Evolutionary conservation across 2,797 vertebrate genomes (phyloP).

Genomic region (Delichon dasypus): DNA sequence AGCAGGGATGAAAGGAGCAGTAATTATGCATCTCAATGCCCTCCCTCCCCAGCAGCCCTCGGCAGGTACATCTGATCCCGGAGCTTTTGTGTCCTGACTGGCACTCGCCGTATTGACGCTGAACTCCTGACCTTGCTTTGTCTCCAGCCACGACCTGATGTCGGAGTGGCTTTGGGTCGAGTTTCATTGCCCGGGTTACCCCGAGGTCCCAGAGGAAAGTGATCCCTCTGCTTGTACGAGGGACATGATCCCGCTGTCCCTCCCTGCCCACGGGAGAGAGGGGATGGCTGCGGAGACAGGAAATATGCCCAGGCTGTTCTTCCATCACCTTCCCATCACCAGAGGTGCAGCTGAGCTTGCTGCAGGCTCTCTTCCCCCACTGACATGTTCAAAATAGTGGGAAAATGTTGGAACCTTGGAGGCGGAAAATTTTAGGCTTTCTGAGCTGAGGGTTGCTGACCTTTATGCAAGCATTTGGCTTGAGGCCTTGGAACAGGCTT

Average conservation of each 20-base stretch:
- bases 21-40: slow-evolving; percentile 29
- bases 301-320: not conserved
- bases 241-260: not conserved
- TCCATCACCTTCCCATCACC: not conserved
- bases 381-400: fast-evolving
- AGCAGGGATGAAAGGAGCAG: not conserved
- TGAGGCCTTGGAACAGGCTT: too few species aligned
- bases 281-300: not conserved
- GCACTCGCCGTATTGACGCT: slow-evolving; percentile 39
- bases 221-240: not conserved
- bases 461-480: too few species aligned
- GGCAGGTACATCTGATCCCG: slow-evolving; percentile 12
- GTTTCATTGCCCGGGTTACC: slow-evolving; percentile 71
- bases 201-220: slow-evolving; percentile 59
- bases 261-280: not conserved
- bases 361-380: not conserved
- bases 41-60: not conserved
- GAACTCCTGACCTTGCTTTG: slow-evolving; percentile 72
- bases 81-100: slow-evolving; percentile 17
- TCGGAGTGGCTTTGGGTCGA: slow-evolving; percentile 56
- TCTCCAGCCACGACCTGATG: slow-evolving; percentile 41
- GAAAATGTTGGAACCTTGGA: not conserved
- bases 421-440: too few species aligned
- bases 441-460: too few species aligned
- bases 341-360: not conserved